phyloP scores from a whole-genome alignment of 2,888 invertebrate species.

The Dysmachus trigonus region DNA sequence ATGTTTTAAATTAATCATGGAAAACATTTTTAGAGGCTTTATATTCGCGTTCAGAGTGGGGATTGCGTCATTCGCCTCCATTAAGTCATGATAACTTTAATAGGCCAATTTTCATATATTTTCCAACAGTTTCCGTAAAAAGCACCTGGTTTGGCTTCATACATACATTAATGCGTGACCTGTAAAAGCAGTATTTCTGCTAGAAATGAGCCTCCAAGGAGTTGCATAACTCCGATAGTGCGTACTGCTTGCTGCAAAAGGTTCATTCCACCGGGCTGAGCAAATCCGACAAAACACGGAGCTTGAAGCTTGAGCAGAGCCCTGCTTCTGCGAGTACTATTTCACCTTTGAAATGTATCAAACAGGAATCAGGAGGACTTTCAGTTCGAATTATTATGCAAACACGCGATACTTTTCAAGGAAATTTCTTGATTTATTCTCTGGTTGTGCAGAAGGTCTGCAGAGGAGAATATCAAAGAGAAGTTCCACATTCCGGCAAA shows the following conservation, averaged over 20 bases:
- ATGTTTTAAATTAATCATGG: no score
- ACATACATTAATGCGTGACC: not conserved
- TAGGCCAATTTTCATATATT: not conserved
- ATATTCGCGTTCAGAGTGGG: no score
- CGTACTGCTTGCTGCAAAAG: not conserved
- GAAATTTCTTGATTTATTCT: slow-evolving; percentile 27
- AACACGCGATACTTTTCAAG: slow-evolving; percentile 22
- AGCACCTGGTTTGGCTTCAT: not conserved
- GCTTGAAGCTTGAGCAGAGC: not conserved
- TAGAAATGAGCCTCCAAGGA: not conserved
- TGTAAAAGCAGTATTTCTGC: not conserved
- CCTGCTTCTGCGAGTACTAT: not conserved
- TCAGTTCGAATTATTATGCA: slow-evolving; percentile 14
- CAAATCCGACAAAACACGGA: not conserved
- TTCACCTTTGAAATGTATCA: slow-evolving; percentile 5
- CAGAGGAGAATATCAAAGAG: slow-evolving; percentile 2
- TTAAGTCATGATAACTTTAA: not conserved
- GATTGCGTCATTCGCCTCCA: not conserved
- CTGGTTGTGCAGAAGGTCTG: not conserved
- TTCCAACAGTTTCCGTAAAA: not conserved
- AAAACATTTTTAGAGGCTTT: not conserved
- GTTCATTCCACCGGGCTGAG: not conserved
- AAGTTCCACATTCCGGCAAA: not conserved
- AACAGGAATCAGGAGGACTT: not conserved
- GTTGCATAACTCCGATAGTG: not conserved